phyloP scores from a whole-genome alignment of 37 sponge, comb jelly and placozoan species.

The Dysidea cf. avara region DNA sequence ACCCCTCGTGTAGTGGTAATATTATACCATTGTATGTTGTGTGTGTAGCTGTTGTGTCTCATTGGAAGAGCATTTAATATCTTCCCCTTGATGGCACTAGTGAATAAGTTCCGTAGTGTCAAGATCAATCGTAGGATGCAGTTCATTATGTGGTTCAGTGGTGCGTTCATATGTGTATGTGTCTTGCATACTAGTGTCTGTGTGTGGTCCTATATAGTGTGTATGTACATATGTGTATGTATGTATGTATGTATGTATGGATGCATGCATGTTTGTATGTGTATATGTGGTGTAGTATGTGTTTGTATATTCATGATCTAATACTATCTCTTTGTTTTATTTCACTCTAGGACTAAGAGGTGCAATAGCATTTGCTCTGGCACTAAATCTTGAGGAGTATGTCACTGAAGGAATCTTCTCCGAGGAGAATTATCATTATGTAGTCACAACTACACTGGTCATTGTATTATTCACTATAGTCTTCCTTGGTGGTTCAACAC shows the following conservation, averaged over 20 bases:
- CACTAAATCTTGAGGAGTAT: constrained; percentile 54
- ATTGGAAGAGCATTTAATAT: constrained; percentile 88
- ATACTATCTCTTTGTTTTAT: not conserved
- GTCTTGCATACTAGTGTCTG: not conserved
- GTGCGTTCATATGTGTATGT: constrained; percentile 32
- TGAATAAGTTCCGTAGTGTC: constrained; percentile 75
- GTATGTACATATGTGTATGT: not conserved
- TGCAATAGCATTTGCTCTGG: constrained; percentile 93
- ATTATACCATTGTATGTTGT: not conserved
- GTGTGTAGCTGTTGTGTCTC: constrained; percentile 67
- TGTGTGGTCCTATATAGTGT: not conserved
- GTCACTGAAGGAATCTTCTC: constrained; percentile 14
- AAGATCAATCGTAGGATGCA: constrained; percentile 80
- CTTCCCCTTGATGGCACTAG: constrained; percentile 76
- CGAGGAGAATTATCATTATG: constrained; percentile 35
- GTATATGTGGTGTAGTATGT: not conserved
- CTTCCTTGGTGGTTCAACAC: constrained; percentile 78
- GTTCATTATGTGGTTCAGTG: constrained; percentile 95
- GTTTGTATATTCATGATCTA: not conserved
- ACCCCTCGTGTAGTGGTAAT: too few species aligned
- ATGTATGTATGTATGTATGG: not conserved
- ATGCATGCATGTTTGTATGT: not conserved
- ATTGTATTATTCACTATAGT: constrained; percentile 93
- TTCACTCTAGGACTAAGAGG: constrained; percentile 81
- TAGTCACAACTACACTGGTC: constrained; percentile 82